Evolutionary conservation across 2,113 vertebrate species (phyloP).

Genomic region (Sturnira hondurensis): DNA sequence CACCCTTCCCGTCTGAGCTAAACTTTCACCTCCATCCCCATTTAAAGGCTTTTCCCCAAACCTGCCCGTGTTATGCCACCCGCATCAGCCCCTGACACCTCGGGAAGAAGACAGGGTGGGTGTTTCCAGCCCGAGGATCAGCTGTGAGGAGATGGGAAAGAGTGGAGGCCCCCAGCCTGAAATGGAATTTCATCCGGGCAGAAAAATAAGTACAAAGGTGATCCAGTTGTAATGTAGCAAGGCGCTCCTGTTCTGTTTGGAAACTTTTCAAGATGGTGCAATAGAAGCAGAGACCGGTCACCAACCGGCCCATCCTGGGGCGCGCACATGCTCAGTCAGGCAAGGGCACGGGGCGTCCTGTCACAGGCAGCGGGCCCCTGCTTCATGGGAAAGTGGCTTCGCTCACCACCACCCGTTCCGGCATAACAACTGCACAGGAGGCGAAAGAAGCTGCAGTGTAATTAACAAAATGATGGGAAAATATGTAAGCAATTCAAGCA

Average conservation of each 20-base stretch:
- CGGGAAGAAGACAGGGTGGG: not conserved
- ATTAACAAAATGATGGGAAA: slow-evolving; percentile 28
- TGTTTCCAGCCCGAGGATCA: not conserved
- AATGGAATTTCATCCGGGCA: not conserved
- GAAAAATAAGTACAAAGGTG: not conserved
- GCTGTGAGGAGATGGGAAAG: not conserved
- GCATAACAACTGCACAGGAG: not conserved
- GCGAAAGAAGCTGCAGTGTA: not conserved
- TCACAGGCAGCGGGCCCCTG: rapidly evolving
- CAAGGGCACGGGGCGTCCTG: not conserved
- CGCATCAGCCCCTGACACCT: not conserved
- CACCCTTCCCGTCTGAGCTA: not conserved
- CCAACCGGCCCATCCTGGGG: not conserved
- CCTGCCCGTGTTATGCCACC: not conserved
- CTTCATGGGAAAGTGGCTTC: not conserved
- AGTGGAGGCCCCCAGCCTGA: not conserved
- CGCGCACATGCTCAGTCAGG: not conserved
- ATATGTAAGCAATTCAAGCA: not conserved
- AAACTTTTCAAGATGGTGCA: not conserved
- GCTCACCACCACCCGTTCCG: not conserved
- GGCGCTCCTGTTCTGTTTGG: not conserved
- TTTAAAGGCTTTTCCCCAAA: not conserved
- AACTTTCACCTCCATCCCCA: not conserved
- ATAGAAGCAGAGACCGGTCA: slow-evolving; percentile 10
- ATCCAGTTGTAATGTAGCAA: not conserved